Evolutionary conservation across 2,113 vertebrate species (phyloP).

Genomic region (Eptesicus fuscus): DNA sequence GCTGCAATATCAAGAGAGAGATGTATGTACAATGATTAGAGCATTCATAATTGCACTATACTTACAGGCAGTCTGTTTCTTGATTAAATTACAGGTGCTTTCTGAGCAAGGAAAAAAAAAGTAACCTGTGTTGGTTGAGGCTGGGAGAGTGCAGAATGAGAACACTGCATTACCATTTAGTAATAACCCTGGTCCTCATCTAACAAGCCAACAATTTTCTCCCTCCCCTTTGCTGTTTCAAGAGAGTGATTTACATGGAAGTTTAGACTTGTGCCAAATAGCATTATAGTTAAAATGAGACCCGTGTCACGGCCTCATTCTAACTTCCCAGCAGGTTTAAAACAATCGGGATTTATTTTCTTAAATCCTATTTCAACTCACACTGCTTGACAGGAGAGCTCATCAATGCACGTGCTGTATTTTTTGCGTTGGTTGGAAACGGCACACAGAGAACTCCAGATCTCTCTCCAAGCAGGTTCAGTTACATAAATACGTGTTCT

Average conservation of each 20-base stretch:
- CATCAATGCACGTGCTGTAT: constrained; percentile 57
- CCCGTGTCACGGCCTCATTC: constrained; percentile 48
- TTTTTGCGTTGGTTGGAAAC: constrained; percentile 73
- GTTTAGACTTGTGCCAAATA: constrained; percentile 64
- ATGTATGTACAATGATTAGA: constrained; percentile 95
- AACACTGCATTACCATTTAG: constrained; percentile 76
- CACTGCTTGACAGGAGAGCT: constrained; percentile 73
- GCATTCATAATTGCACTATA: constrained; percentile 94
- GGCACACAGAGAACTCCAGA: constrained; percentile 71
- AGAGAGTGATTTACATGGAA: constrained; percentile 62
- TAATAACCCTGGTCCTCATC: constrained; percentile 83
- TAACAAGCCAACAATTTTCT: constrained; percentile 61
- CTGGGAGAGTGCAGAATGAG: constrained; percentile 71
- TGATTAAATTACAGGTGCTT: constrained; percentile 89
- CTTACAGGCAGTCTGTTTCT: constrained; percentile 87
- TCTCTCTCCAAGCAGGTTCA: constrained; percentile 62
- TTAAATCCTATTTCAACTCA: constrained; percentile 69
- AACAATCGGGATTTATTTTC: constrained; percentile 54
- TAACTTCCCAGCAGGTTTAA: constrained; percentile 60
- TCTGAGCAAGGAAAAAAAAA: constrained; percentile 79
- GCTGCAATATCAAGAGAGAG: constrained; percentile 86
- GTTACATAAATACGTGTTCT: constrained; percentile 67
- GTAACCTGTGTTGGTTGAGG: constrained; percentile 64
- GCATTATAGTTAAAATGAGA: constrained; percentile 61
- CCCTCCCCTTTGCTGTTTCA: constrained; percentile 60